A percentile compares a stretch with the other conserved stretches of the same genome.
These are phyloP conservation scores for Helicoverpa assulta DNA, from an alignment of 2,888 invertebrate genomes.

Conservation along the genomic window DNA sequence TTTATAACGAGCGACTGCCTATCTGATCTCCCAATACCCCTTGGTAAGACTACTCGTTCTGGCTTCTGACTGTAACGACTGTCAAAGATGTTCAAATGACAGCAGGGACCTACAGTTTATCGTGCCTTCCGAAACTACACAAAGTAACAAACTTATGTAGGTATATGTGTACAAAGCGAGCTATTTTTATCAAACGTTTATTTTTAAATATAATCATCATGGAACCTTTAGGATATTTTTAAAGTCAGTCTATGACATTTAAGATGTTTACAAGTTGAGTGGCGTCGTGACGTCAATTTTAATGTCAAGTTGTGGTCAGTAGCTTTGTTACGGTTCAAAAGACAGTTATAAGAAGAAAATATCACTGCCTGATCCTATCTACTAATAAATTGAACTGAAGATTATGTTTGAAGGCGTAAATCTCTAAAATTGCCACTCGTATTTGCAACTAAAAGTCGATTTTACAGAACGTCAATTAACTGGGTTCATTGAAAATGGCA, in stretches of 20 bases:
- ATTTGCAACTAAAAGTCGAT: no score
- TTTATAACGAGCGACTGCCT: no score
- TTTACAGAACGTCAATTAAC: no score
- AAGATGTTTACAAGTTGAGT: slow-evolving; percentile 1
- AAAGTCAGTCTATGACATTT: slow-evolving; percentile 25
- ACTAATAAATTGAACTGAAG: not conserved
- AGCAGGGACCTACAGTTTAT: no score
- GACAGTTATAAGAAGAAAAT: slow-evolving; percentile 30
- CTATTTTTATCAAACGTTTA: not conserved
- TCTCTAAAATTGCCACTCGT: not conserved
- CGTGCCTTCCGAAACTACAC: not conserved
- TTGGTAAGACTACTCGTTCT: no score
- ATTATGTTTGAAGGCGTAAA: not conserved
- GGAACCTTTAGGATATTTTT: slow-evolving; percentile 21
- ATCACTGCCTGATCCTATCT: not conserved
- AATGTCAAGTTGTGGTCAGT: slow-evolving; percentile 22
- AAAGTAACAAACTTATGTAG: no score
- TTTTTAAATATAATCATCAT: not conserved
- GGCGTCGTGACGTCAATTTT: slow-evolving; percentile 15
- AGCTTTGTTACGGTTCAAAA: slow-evolving; percentile 23
- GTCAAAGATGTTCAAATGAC: no score
- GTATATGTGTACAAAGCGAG: not conserved
- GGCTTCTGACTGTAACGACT: no score
- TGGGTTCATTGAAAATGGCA: no score
- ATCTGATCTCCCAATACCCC: no score